Base-by-base conservation (phyloP, 2,888 invertebrate species). In the Spilarctia lutea region DNA sequence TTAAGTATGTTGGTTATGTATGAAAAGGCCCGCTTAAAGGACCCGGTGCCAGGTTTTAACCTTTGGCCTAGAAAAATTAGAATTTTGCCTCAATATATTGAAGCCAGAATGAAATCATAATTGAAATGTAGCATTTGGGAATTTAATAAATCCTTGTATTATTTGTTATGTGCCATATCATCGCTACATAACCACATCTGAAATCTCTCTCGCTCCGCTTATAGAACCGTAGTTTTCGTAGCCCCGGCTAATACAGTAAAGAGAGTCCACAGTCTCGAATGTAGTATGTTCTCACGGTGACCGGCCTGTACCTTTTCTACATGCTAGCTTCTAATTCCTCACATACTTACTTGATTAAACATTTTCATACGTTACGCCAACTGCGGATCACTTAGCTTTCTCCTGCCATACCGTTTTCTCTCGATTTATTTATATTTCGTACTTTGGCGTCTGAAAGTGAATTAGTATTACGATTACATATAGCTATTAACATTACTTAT, bases 251-350 rank as follows among this genome's bases (percentile, higher is more conserved):
- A 72, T 77, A 75, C 85, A 85, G 88, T 85, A 84, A 66, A 88
- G 83, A 85, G 88, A 90, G 90, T 91, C 89, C 81, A 42, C 20
- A 20, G 30, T 39, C 63, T 63, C 71, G 71, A 86, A 84, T 84
- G 82, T 56, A 83, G 87, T 86, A 89, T 91, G 89, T 94, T 94
- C 94, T 91, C 94, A 94, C 94, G 94, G 80, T 89, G 87, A 83
- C 85, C 86, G 81, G 82, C 84, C 85, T 79, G 81, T 82, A 71
- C 80, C 82, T 75, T 79, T 82, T 80, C 83, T 82, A 83, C 88
- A 86, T 83, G 83, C 82, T 73, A 79, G 84, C 76, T 73, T 76
- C 69, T 84, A 81, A 86, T 86, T 81, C 85, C 87, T 79, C 83
- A 80, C 82, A 82, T 83, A 82, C 82, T 82, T 83, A 82, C 45